Evolutionary conservation across 1,140 invertebrate genomes (phyloP).

Genomic region (Rhagoletis zephyria): DNA sequence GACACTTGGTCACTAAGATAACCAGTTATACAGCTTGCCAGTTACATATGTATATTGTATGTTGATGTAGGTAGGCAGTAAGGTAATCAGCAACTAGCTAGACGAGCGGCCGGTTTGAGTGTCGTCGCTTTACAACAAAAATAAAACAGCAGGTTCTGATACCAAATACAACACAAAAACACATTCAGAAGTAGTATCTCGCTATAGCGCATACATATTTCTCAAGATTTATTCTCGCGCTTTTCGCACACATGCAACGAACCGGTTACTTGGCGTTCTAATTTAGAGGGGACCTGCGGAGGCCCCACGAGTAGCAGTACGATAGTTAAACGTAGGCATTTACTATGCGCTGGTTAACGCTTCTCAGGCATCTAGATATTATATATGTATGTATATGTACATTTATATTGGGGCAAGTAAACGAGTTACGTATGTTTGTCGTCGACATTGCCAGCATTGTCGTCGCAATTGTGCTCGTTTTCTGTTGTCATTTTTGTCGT

Average conservation of each 20-base stretch:
- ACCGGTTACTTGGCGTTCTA: background rate
- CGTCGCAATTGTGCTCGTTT: conserved; percentile 10
- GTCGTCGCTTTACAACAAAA: background rate
- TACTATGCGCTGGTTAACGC: background rate
- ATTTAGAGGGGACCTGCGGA: background rate
- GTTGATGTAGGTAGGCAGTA: background rate
- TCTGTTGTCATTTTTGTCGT: conserved; percentile 8
- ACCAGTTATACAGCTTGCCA: conserved; percentile 41
- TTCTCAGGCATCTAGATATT: too few species aligned
- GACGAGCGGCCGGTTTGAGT: background rate
- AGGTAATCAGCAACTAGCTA: conserved; percentile 30
- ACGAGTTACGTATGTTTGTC: conserved; percentile 25
- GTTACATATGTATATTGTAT: background rate
- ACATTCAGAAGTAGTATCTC: background rate
- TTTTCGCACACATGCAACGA: background rate
- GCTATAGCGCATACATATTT: background rate
- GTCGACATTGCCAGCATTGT: background rate
- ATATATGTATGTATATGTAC: background rate
- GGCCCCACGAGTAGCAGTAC: background rate
- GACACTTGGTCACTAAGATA: background rate
- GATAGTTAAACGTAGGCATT: background rate
- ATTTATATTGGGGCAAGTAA: background rate
- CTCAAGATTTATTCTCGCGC: background rate
- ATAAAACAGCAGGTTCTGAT: background rate
- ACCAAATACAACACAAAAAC: conserved; percentile 1